A percentile compares a stretch with the other conserved stretches of the same genome.
Evolutionary conservation across 2,888 invertebrate genomes (phyloP).

Genomic region (Gisinianus flammeolus): DNA sequence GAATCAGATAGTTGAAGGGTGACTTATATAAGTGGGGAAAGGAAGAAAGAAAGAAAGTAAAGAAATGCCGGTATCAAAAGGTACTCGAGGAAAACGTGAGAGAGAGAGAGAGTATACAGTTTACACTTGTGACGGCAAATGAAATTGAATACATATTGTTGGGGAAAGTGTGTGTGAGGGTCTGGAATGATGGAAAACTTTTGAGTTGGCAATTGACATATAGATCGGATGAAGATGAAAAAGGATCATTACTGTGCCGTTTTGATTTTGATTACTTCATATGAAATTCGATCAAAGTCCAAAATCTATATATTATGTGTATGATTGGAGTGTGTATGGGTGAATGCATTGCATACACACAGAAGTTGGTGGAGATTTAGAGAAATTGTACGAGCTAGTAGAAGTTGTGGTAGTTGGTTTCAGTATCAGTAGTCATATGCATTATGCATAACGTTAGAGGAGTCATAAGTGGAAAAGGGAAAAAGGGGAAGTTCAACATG

Average conservation of each 20-base stretch:
- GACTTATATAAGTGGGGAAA: no score
- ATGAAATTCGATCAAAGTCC: slow-evolving; percentile 8
- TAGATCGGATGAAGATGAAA: background rate
- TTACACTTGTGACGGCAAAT: no score
- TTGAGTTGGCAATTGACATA: background rate
- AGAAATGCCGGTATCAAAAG: no score
- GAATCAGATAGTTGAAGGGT: no score
- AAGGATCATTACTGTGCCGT: background rate
- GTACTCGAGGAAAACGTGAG: no score
- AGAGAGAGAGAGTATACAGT: no score
- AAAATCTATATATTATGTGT: background rate
- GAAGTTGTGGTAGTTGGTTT: no score
- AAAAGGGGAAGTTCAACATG: background rate
- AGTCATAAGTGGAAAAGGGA: background rate
- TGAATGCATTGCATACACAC: background rate
- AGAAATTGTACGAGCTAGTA: background rate
- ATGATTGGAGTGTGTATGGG: background rate
- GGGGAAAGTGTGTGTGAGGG: no score
- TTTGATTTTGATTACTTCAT: slow-evolving; percentile 12
- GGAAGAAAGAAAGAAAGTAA: no score
- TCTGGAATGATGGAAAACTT: no score
- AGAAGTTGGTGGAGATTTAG: background rate
- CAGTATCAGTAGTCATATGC: background rate
- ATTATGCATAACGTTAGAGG: background rate
- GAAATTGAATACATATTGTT: no score